A percentile compares a stretch with the other conserved stretches of the same genome.
Evolutionary conservation across 2,797 vertebrate genomes (phyloP).

Genomic region (Lutjanus argentimaculatus): DNA sequence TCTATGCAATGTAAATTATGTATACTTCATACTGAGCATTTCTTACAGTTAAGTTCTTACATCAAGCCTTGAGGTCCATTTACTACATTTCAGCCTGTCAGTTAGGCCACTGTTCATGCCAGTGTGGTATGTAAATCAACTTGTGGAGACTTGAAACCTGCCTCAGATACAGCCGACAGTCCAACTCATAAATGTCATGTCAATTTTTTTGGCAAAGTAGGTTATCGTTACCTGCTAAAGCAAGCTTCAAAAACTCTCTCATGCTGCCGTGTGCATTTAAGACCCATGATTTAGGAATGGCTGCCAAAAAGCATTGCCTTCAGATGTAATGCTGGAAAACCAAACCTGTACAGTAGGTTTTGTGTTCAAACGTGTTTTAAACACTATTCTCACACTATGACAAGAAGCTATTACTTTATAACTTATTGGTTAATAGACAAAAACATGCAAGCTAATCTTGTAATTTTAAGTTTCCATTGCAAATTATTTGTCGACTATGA

Average conservation of each 20-base stretch:
- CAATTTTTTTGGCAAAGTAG: constrained; percentile 8
- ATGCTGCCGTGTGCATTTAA: neutral
- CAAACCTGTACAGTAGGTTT: neutral
- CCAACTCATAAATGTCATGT: constrained; percentile 38
- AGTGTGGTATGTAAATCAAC: constrained; percentile 34
- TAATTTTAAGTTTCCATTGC: constrained; percentile 3
- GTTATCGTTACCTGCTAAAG: constrained; percentile 30
- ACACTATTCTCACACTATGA: neutral
- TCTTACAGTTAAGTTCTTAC: constrained; percentile 8
- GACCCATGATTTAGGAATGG: neutral
- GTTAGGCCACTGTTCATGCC: neutral
- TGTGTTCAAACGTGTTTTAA: constrained; percentile 2
- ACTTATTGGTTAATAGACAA: neutral
- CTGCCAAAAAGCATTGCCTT: constrained; percentile 15
- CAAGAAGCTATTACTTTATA: neutral
- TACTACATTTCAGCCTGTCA: neutral
- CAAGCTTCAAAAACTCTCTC: constrained; percentile 40
- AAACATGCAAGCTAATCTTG: neutral
- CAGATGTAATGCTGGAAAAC: neutral
- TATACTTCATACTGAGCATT: neutral
- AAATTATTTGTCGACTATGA: neutral
- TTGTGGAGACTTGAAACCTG: constrained; percentile 44
- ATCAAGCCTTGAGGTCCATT: constrained; percentile 3
- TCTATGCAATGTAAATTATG: neutral
- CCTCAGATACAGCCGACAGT: constrained; percentile 11